Evolutionary conservation across 2,888 invertebrate genomes (phyloP).

Genomic region (Drosophila sordidula): DNA sequence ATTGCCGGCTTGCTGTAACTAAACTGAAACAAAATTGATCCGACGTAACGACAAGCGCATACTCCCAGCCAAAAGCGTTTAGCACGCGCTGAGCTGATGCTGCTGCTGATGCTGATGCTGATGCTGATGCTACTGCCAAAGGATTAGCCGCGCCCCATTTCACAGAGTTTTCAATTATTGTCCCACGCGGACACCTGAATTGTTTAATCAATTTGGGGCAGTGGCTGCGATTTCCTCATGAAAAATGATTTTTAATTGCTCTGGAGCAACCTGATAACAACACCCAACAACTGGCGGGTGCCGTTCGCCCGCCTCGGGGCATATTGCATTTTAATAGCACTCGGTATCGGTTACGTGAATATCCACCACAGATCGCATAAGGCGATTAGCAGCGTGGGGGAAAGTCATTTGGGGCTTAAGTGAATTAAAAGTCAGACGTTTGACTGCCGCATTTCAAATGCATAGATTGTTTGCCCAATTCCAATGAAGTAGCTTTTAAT

Average conservation of each 20-base stretch:
- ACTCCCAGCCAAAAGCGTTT: conserved; percentile 35
- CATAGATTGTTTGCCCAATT: conserved; percentile 15
- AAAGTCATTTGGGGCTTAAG: conserved; percentile 32
- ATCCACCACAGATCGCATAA: conserved; percentile 50
- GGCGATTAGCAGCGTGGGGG: conserved; percentile 35
- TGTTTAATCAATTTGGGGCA: conserved; percentile 69
- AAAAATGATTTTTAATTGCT: conserved; percentile 76
- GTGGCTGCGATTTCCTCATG: conserved; percentile 62
- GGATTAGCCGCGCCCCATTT: conserved; percentile 35
- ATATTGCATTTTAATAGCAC: conserved; percentile 69
- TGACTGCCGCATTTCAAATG: not conserved
- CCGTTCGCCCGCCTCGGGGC: conserved; percentile 42
- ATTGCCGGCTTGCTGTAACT: conserved; percentile 42
- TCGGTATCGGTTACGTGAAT: conserved; percentile 63
- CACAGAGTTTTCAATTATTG: conserved; percentile 59
- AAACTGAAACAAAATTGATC: conserved; percentile 70
- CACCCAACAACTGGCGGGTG: conserved; percentile 37
- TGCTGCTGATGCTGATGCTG: conserved; percentile 1
- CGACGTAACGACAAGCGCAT: conserved; percentile 63
- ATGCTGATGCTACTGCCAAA: conserved; percentile 29
- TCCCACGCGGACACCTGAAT: conserved; percentile 24
- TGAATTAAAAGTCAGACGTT: conserved; percentile 15
- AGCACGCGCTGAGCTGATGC: conserved; percentile 31
- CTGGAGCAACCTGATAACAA: conserved; percentile 59
- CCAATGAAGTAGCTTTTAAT: conserved; percentile 35